These are phyloP conservation scores for Emys orbicularis DNA, from an alignment of 2,797 vertebrate genomes.

Conservation along the genomic window DNA sequence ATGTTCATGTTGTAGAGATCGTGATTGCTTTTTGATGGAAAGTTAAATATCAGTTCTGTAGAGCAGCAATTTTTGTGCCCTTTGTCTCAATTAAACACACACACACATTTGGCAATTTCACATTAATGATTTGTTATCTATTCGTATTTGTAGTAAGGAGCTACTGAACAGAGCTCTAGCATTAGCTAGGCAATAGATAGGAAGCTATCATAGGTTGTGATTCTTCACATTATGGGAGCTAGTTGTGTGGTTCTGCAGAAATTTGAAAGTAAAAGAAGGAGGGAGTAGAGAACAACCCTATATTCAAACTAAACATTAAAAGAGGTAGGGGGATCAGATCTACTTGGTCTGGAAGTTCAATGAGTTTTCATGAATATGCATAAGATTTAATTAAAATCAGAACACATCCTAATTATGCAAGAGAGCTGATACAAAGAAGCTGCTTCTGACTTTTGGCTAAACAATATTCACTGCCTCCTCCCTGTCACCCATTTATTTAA, in stretches of 20 bases:
- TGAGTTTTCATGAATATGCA: slow-evolving; percentile 62
- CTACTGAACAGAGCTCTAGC: neutral
- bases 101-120: neutral
- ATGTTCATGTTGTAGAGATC: neutral
- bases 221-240: neutral
- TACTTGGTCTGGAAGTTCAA: slow-evolving; percentile 43
- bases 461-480: slow-evolving; percentile 71
- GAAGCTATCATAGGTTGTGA: neutral
- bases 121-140: neutral
- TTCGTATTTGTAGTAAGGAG: neutral
- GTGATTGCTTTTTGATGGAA: neutral
- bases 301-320: slow-evolving; percentile 25
- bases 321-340: neutral
- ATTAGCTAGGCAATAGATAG: neutral
- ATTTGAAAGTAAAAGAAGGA: neutral
- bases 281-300: slow-evolving; percentile 39
- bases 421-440: slow-evolving; percentile 60
- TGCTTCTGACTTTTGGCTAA: slow-evolving; percentile 66
- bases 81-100: neutral
- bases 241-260: neutral
- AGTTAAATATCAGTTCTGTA: neutral
- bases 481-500: slow-evolving; percentile 61
- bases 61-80: neutral
- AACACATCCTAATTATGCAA: slow-evolving; percentile 67
- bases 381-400: slow-evolving; percentile 72